Evolutionary conservation across 2,113 vertebrate genomes (phyloP).

Genomic region (Cyprinodon tularosa): DNA sequence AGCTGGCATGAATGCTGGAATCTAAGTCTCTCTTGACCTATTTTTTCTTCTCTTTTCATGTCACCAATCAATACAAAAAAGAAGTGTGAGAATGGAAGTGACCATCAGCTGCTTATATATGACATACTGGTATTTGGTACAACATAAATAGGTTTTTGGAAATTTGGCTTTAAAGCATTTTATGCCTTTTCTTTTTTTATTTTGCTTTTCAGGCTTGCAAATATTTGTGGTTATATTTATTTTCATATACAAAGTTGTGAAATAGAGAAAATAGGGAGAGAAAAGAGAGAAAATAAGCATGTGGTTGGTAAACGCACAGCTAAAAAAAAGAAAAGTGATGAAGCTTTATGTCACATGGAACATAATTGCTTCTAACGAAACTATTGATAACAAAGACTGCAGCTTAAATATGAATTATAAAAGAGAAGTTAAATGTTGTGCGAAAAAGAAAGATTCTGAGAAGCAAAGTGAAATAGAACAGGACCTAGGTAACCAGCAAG

Average conservation of each 20-base stretch:
- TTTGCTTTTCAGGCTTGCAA: no score
- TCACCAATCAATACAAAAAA: slow-evolving; percentile 20
- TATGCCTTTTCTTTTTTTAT: not conserved
- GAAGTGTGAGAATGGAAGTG: slow-evolving; percentile 27
- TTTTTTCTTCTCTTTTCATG: slow-evolving; percentile 17
- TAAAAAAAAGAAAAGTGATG: not conserved
- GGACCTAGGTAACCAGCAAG: no score
- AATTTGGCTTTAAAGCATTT: slow-evolving; percentile 39
- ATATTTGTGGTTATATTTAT: no score
- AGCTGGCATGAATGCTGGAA: slow-evolving; percentile 48
- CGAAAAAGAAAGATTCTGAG: no score
- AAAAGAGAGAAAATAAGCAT: not conserved
- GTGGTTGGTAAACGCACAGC: not conserved
- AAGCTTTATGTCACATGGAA: not conserved
- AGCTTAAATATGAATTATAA: no score
- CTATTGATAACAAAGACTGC: no score
- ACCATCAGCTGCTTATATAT: slow-evolving; percentile 17
- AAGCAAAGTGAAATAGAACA: no score
- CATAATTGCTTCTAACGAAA: not conserved
- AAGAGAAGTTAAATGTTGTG: no score
- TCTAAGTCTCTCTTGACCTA: slow-evolving; percentile 37
- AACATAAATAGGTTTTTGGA: slow-evolving; percentile 22
- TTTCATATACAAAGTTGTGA: no score
- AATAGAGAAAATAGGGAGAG: no score
- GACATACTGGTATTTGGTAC: slow-evolving; percentile 18